A percentile compares a stretch with the other conserved stretches of the same genome.
Evolutionary conservation across 1,140 invertebrate genomes (phyloP).

Genomic region (Anoplophora glabripennis): DNA sequence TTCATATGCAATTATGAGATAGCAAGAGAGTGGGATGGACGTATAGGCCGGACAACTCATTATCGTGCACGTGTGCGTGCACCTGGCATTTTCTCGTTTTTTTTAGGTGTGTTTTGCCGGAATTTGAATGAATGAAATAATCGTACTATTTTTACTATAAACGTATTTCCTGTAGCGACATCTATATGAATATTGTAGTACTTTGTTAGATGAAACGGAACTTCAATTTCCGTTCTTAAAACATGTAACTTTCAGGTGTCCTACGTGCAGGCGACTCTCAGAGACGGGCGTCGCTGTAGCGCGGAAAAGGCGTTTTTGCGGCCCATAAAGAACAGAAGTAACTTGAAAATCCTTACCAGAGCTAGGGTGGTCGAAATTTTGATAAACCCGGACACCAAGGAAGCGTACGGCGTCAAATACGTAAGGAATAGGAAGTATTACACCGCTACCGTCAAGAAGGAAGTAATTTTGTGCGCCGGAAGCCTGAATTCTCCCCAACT

Average conservation of each 20-base stretch:
- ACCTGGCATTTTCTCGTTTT: no score
- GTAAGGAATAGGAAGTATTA: slow-evolving; percentile 51
- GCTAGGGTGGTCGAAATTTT: slow-evolving; percentile 78
- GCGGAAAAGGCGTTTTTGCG: slow-evolving; percentile 85
- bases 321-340: slow-evolving; percentile 75
- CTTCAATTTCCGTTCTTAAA: no score
- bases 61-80: no score
- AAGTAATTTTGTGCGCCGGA: slow-evolving; percentile 85
- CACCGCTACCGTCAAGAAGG: slow-evolving; percentile 72
- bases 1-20: no score
- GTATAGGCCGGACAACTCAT: no score
- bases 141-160: no score
- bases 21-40: no score
- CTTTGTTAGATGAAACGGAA: no score
- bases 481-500: slow-evolving; percentile 78
- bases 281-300: slow-evolving; percentile 81
- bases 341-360: slow-evolving; percentile 81
- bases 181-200: no score
- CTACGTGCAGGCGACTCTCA: slow-evolving; percentile 77
- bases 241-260: slow-evolving; percentile 58
- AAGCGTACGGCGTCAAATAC: slow-evolving; percentile 65
- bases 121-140: no score
- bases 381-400: slow-evolving; percentile 65
- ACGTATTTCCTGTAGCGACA: no score
- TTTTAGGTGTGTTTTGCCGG: no score